Percentiles rank a stretch among this genome's conserved stretches.
These are phyloP conservation scores for Alosa sapidissima DNA, from an alignment of 2,797 vertebrate genomes.

Conservation along the genomic window DNA sequence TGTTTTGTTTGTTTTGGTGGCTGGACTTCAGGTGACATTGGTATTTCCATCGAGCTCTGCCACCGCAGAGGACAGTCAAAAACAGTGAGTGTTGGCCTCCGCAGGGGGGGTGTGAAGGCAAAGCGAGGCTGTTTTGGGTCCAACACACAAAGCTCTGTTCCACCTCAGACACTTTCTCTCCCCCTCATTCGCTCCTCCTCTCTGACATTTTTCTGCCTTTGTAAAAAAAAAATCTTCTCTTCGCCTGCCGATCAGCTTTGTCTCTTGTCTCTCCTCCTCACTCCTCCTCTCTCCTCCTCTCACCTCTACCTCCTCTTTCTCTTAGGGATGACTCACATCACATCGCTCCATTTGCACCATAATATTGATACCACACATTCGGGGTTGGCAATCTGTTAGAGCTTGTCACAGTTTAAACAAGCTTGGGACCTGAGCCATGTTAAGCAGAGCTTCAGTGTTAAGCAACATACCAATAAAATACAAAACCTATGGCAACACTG, in stretches of 20 bases:
- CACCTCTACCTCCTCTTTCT: slow-evolving; percentile 1
- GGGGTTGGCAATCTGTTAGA: neutral
- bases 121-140: slow-evolving; percentile 30
- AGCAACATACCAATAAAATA: neutral
- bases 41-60: slow-evolving; percentile 26
- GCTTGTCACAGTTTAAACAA: slow-evolving; percentile 22
- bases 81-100: slow-evolving; percentile 20
- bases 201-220: neutral
- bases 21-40: slow-evolving; percentile 45
- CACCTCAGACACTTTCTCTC: slow-evolving; percentile 17
- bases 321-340: slow-evolving; percentile 29
- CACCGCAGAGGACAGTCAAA: slow-evolving; percentile 46
- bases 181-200: neutral
- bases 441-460: neutral
- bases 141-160: slow-evolving; percentile 12
- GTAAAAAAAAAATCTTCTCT: neutral
- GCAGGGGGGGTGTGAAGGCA: slow-evolving; percentile 17
- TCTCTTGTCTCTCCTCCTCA: neutral
- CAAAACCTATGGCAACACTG: neutral
- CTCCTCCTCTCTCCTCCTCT: slow-evolving; percentile 9
- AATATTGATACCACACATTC: slow-evolving; percentile 30
- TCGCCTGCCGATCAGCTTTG: neutral
- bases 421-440: slow-evolving; percentile 14
- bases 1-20: neutral
- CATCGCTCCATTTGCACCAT: slow-evolving; percentile 31